Base-by-base conservation (phyloP, 1,140 invertebrate genomes). In the Drosophila carrolli region DNA sequence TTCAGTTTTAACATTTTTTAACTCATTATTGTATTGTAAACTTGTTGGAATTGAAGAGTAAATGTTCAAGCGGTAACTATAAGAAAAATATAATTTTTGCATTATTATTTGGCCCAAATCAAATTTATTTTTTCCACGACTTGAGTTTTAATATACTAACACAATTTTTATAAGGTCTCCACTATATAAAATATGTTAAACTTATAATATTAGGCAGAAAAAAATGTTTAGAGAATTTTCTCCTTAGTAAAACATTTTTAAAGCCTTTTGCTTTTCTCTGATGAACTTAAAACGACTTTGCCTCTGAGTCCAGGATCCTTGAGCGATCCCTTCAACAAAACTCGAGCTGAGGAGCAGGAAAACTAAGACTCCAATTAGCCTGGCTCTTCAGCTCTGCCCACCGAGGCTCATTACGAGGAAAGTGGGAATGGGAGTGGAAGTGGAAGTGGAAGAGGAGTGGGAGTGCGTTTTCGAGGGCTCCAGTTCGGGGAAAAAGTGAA, bases 361-460 rank as follows among this genome's bases (percentile, higher is more conserved):
- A 65, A 67, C 65, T 65, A 66, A 68, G 61, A 66, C 65, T 68
- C 65, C 65, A 68, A 68, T 68, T 66, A 68, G 65, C 65, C 40
- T 37, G 46, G 38, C 65, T 67, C 65, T 66, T 66, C 65, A 63
- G 46, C 65, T 66, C 65, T 27, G 61, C 38, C 47, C 65, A 66
- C 40, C 65, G 32, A 14, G 13, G n/a, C 65, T 66, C 61, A 68
- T 68, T 68, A 67, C 2, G 13, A 11, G 8, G 27, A 1, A 23
- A 11, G 46, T 5, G n/a, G 58, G 0, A 14, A 11, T 1, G 44
- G 16, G 4, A 32, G 16, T 2, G 32, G 56, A 2, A 35, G 57
- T 13, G 6, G 35, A 10, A 66, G 44, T 9, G 4, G 44, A 0
- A 46, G 48, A 32, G 23, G 46, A 16, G 8, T 7, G 14, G 1